Conservation (phyloP, 2,797 vertebrate genomes). For the Tauraco hartlaubi region DNA sequence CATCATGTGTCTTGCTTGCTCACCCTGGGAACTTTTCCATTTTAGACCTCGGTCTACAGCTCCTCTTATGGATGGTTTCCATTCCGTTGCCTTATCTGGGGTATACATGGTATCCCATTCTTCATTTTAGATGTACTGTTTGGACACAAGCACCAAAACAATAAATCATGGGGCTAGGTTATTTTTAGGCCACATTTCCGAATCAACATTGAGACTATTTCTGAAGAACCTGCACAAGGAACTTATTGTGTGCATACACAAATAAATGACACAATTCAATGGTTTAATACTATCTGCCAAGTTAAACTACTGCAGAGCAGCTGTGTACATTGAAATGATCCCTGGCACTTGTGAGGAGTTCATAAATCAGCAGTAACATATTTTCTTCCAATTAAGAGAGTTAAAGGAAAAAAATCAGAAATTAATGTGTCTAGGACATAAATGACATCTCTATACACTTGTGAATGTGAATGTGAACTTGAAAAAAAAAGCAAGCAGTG, state of each 20-base stretch:
- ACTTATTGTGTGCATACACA: conserved; percentile 82
- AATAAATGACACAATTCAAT: conserved; percentile 86
- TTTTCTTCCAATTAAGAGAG: conserved; percentile 83
- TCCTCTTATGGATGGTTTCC: conserved; percentile 40
- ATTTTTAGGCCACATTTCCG: conserved; percentile 70
- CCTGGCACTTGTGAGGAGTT: conserved; percentile 78
- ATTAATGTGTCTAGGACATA: conserved; percentile 78
- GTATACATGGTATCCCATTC: conserved; percentile 58
- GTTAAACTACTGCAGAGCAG: conserved; percentile 82
- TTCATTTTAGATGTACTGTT: conserved; percentile 71
- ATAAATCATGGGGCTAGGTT: conserved; percentile 75
- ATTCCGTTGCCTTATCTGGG: conserved; percentile 60
- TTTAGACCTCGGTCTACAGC: neutral
- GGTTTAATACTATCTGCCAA: conserved; percentile 84
- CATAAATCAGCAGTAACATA: conserved; percentile 82
- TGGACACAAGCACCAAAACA: conserved; percentile 70
- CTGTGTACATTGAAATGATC: conserved; percentile 84
- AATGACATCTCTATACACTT: conserved; percentile 74
- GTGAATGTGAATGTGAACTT: conserved; percentile 39
- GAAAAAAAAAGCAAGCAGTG: conserved; percentile 41
- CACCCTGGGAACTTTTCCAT: conserved; percentile 63
- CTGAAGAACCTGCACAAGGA: conserved; percentile 83
- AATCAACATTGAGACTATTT: conserved; percentile 64
- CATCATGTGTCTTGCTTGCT: neutral
- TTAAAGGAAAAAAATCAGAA: conserved; percentile 72